Evolutionary conservation across 2,113 vertebrate genomes (phyloP), one percentile per base, ranked within the genome.

Genomic region (Thermophis baileyi): DNA sequence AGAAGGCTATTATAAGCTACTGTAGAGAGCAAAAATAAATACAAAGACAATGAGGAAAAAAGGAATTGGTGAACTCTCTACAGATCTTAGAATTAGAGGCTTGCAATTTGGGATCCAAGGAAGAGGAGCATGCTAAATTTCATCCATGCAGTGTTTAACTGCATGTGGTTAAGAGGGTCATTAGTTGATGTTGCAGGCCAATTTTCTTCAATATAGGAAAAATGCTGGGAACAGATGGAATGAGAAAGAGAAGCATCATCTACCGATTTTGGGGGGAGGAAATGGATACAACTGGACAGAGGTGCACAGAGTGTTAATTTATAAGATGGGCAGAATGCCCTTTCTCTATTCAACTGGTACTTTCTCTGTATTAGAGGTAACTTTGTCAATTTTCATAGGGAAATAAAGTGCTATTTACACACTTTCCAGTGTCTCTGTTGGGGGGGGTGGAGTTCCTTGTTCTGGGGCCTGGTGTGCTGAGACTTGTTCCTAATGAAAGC

Each of bases 1-100:
- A 0, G 0, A 1, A 0, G 63, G 30, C 85, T 55, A 6, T 0
- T 2, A 16, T 27, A 86, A 86, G 1, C 11, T n/a, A 60, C 57
- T 27, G 25, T 11, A 6, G 9, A 25, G 44, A 35, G 3, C 49
- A 53, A 51, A 55, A n/a, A 30, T 51, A 89, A 53, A 53, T 40
- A 74, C 46, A 44, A 55, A 30, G 22, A n/a, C 25, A 88, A 63
- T 16, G 2, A 51, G 25, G 6, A 24, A 53, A 35, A 46, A 88
- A 87, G 24, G 22, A 90, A 0, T 0, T 3, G 0, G 6, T 20
- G 81, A 74, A 40, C 46, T 30, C 4, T 9, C 0, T 53, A 54
- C n/a, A 50, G 27, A 24, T 87, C 50, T 50, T 51, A 25, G 22
- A 86, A 87, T 27, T 40, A 8, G 25, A n/a, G 40, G 12, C 40